Evolutionary conservation across 2,113 vertebrate species (phyloP), one percentile per base, ranked within the genome.

Genomic region (Columba janthina): DNA sequence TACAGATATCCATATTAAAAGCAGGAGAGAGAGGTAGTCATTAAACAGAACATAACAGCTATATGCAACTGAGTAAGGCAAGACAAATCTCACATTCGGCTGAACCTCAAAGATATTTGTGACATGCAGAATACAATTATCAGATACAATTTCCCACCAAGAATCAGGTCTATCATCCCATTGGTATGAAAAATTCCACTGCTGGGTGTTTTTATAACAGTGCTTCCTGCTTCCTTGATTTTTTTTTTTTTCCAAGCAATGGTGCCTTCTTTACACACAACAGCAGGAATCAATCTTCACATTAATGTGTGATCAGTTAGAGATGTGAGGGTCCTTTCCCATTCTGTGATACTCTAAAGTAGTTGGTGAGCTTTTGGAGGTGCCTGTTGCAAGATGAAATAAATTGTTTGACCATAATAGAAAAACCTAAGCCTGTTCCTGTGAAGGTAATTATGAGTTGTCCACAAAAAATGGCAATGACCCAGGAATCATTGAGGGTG

Each of bases 361-460:
- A 50, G 29, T 36, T 40, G 34, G 0, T 64, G 29, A 69, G 11
- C 32, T 77, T 70, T 51, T 65, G n/a, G 14, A 84, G 34, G 2
- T 5, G 5, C 4, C 19, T 44, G 16, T 48, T 69, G 40, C 53
- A 76, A 79, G 36, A 42, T 21, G 8, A 85, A 71, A 51, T 28
- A 36, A 50, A 46, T 74, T 48, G 2, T 1, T 0, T 5, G 0
- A 4, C 25, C 2, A 0, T 10, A 46, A 25, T 18, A 88, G 25
- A 69, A 89, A 91, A 67, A 10, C 3, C 21, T 48, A 69, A 42
- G 31, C 42, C 12, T 81, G 6, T 81, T 36, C 8, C 87, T 73
- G 11, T 89, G 66, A 70, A 78, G 21, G 21, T 12, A 71, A 51
- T 57, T 84, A 22, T 29, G 83, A 48, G 8, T 13, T 74, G 60